These are phyloP conservation scores for Caenorhabditis uteleia DNA, from an alignment of 2,888 invertebrate genomes.

Conservation along the genomic window DNA sequence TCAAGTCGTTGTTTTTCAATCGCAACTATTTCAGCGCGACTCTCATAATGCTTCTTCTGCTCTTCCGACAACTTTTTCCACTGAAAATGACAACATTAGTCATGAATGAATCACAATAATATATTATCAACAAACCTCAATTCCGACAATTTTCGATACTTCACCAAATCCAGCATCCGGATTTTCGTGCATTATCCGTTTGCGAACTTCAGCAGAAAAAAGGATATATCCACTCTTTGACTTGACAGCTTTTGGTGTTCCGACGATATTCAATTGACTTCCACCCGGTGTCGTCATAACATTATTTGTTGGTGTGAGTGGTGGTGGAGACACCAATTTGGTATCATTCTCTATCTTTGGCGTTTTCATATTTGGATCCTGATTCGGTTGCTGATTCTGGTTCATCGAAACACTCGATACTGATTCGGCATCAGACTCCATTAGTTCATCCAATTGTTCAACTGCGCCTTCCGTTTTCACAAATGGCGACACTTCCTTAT, in stretches of 20 bases:
- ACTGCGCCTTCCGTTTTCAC: slow-evolving; percentile 63
- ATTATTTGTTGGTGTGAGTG: slow-evolving; percentile 3
- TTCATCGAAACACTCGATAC: slow-evolving; percentile 10
- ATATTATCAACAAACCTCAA: too few species aligned
- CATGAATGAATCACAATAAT: slow-evolving; percentile 70
- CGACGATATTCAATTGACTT: not conserved
- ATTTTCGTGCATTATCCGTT: slow-evolving; percentile 88
- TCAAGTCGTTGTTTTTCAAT: slow-evolving; percentile 67
- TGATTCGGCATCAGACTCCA: slow-evolving; percentile 51
- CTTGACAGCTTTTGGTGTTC: slow-evolving; percentile 56
- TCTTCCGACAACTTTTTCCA: slow-evolving; percentile 89
- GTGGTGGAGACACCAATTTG: too few species aligned
- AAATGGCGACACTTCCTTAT: slow-evolving; percentile 74
- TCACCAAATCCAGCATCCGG: slow-evolving; percentile 92
- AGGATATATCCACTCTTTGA: slow-evolving; percentile 88
- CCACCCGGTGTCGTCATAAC: too few species aligned
- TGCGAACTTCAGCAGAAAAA: slow-evolving; percentile 93
- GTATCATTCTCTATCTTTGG: too few species aligned
- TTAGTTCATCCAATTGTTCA: slow-evolving; percentile 59
- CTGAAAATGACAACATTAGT: slow-evolving; percentile 73
- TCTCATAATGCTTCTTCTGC: slow-evolving; percentile 92
- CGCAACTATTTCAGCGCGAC: slow-evolving; percentile 86
- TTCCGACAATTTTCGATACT: slow-evolving; percentile 79
- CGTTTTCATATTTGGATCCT: not conserved
- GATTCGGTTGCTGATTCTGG: too few species aligned